Evolutionary conservation across 2,888 invertebrate genomes (phyloP), one percentile per base, ranked within the genome.

Genomic region (Tiliacea aurago): DNA sequence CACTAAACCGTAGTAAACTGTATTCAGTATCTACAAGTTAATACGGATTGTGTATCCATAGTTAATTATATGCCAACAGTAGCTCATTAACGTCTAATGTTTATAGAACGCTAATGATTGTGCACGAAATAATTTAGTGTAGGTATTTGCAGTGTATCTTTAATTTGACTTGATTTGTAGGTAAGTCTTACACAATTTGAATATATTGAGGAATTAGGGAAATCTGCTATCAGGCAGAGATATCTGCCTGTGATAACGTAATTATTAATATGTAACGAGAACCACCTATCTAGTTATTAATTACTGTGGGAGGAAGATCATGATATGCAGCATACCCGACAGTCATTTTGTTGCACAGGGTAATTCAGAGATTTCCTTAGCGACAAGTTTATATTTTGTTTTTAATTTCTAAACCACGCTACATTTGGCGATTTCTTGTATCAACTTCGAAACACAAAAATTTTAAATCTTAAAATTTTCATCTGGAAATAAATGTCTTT

Each of bases 81-180:
- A 59, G 43, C 80, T 80, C 63, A 74, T 67, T 81, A 81, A 11
- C 68, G 33, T 67, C 45, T 80, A n/a, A 55, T 72, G 71, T 71
- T 77, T 53, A 53, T 47, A 47, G 33, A 43, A 58, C 43, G 15
- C 41, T 55, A 70, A 51, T 76, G 20, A 33, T 33, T 41, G 33
- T 41, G 28, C 2, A 28, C 7, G 6, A 7, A 20, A 56, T 69
- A 15, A 56, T 77, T 56, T 23, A 23, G 13, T 20, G 15, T 56
- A 33, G 3, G 3, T 37, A 49, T 77, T 68, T 77, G 11, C 15
- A 41, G 43, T 41, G 41, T 9, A 41, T 41, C 41, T 41, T 15
- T 33, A 56, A 56, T 15, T 56, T 15, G n/a, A 6, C 10, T 53
- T 51, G 11, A 43, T 73, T 73, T 58, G 15, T 20, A 37, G 7